phyloP scores from a whole-genome alignment of 2,888 invertebrate species.

The Blera fallax region DNA sequence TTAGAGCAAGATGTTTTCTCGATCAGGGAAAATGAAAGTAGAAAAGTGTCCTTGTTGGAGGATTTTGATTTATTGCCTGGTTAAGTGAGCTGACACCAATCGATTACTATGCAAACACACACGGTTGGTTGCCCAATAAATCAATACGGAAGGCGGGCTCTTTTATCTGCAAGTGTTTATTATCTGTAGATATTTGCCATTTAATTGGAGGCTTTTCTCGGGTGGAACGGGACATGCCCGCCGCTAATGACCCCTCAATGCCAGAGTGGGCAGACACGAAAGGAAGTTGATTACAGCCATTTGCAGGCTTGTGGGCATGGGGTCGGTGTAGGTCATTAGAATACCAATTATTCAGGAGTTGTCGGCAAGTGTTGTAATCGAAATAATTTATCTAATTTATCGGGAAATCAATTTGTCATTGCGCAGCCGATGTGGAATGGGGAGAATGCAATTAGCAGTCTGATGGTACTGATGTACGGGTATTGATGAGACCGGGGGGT shows the following conservation, averaged over 20 bases:
- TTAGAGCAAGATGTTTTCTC: slow-evolving; percentile 29
- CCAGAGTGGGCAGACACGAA: not conserved
- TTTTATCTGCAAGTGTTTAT: slow-evolving; percentile 20
- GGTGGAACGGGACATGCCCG: not conserved
- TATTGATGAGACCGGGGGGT: not conserved
- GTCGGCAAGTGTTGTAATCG: slow-evolving; percentile 41
- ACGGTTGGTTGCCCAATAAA: slow-evolving; percentile 36
- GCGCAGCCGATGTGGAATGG: not conserved
- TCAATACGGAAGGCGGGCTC: not conserved
- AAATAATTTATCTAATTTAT: slow-evolving; percentile 49
- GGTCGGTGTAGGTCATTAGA: slow-evolving; percentile 20
- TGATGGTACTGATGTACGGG: not conserved
- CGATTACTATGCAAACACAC: slow-evolving; percentile 40
- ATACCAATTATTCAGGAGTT: slow-evolving; percentile 46
- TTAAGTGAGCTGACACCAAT: slow-evolving; percentile 39
- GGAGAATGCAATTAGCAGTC: slow-evolving; percentile 3
- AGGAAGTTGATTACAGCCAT: not conserved
- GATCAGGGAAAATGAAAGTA: slow-evolving; percentile 19
- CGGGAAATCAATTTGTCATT: slow-evolving; percentile 47
- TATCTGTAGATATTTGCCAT: not conserved
- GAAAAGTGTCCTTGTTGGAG: slow-evolving; percentile 21
- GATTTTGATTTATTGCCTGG: slow-evolving; percentile 50
- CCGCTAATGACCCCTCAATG: slow-evolving; percentile 11
- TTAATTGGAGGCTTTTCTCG: slow-evolving; percentile 2
- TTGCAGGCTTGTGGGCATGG: not conserved